Evolutionary conservation across 2,113 vertebrate genomes (phyloP), one percentile per base, ranked within the genome.

Genomic region (Lophius piscatorius): DNA sequence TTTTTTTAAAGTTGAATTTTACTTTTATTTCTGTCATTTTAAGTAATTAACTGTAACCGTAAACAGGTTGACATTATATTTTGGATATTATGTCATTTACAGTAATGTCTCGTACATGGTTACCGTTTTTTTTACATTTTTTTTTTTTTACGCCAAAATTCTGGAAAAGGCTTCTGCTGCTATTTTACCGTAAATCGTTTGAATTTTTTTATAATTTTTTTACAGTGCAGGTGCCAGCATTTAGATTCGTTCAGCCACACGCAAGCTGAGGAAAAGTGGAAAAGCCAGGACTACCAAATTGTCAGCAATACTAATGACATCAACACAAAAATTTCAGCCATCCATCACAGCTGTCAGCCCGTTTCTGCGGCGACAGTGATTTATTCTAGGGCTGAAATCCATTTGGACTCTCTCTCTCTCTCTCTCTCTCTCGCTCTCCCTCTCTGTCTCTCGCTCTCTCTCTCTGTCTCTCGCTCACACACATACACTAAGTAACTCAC

Each of bases 241-340:
- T 81, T 76, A 66, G 81, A 90, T 63, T 70, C 51, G 47, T 83
- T 73, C 56, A 70, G 64, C 82, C 82, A 83, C 87, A 88, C 85
- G 50, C 75, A 67, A 70, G 64, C 66, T 66, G 44, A 63, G 52
- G 49, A 72, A 82, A 87, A 83, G 78, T 83, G 74, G 67, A 83
- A 91, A 90, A 87, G 70, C 85, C 82, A 47, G 78, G 85, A 89
- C 86, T 75, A 87, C 82, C 88, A 91, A 91, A 92, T 93, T 89
- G 90, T 91, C 90, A 88, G 89, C 89, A 89, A 88, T 90, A 90
- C 91, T 92, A 91, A 91, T 91, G 88, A 92, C 90, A 91, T 91
- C 89, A 91, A 92, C 81, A 85, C 83, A 88, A 91, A 90, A 86
- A 90, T 87, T 90, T 89, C 74, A 84, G 87, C 89, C 90, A 92